Evolutionary conservation across 2,113 vertebrate genomes (phyloP).

Genomic region (Hippopotamus amphibius): DNA sequence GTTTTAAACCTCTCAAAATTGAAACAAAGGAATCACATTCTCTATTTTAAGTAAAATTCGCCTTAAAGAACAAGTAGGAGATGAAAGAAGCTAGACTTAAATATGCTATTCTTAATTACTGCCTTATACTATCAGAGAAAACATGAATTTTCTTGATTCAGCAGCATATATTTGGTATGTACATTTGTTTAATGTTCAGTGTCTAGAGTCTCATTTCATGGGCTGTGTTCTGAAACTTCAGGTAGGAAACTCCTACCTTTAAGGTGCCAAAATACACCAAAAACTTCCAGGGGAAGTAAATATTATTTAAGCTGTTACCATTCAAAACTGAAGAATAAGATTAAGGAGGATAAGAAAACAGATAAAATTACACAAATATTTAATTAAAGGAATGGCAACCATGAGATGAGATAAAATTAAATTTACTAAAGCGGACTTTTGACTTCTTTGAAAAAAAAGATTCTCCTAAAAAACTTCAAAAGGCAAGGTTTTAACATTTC

Average conservation of each 20-base stretch:
- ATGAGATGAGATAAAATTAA: slow-evolving; percentile 37
- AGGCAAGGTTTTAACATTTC: not conserved
- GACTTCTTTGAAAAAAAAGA: slow-evolving; percentile 36
- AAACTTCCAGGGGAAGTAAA: not conserved
- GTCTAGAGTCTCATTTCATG: slow-evolving; percentile 10
- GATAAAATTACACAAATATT: slow-evolving; percentile 43
- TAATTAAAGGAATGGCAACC: slow-evolving; percentile 56
- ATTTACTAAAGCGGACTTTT: slow-evolving; percentile 44
- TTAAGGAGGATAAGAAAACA: slow-evolving; percentile 32
- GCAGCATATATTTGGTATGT: slow-evolving; percentile 9
- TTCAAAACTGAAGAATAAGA: slow-evolving; percentile 54
- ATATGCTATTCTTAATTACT: not conserved
- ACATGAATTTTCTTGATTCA: slow-evolving; percentile 18
- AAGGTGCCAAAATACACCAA: not conserved
- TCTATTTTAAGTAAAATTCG: slow-evolving; percentile 61
- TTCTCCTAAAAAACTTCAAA: slow-evolving; percentile 17
- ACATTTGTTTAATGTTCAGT: not conserved
- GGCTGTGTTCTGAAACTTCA: slow-evolving; percentile 36
- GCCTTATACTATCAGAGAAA: slow-evolving; percentile 1
- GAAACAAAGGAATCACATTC: slow-evolving; percentile 45
- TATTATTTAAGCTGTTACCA: slow-evolving; percentile 21
- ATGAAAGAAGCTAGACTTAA: slow-evolving; percentile 12
- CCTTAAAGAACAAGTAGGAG: slow-evolving; percentile 43
- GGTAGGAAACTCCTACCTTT: slow-evolving; percentile 32
- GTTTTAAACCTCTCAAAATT: slow-evolving; percentile 50